These are phyloP conservation scores for Helicorthomorpha holstii DNA, from an alignment of 1,140 invertebrate species.

Conservation along the genomic window DNA sequence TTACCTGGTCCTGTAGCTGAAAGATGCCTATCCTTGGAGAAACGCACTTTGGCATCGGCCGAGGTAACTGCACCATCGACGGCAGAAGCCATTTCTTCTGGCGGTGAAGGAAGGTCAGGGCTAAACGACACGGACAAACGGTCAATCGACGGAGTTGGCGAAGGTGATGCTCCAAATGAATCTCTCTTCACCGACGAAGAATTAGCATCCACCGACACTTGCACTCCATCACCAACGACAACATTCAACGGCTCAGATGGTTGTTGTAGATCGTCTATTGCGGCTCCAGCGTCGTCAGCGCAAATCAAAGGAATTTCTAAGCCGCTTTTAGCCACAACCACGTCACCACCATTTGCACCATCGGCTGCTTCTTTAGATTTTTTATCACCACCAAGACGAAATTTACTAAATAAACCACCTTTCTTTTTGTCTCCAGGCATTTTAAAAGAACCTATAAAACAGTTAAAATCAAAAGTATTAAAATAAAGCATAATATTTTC, in stretches of 20 bases:
- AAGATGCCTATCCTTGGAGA: background rate
- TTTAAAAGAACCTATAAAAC: no score
- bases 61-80: background rate
- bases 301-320: background rate
- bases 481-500: no score
- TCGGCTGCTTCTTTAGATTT: background rate
- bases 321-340: background rate
- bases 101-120: constrained; percentile 19
- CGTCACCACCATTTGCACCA: background rate
- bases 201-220: background rate
- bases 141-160: constrained; percentile 44
- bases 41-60: constrained; percentile 16
- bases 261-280: background rate
- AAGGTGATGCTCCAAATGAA: constrained; percentile 24
- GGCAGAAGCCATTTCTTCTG: background rate
- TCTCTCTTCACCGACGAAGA: background rate
- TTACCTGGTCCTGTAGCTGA: constrained; percentile 14
- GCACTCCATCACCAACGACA: background rate
- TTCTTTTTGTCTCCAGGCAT: background rate
- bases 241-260: background rate
- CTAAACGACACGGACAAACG: constrained; percentile 51
- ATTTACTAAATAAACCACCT: background rate
- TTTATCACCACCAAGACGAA: background rate
- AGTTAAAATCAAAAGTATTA: no score
- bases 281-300: background rate